phyloP scores from a whole-genome alignment of 1,140 invertebrate genomes.

The Trichonephila clavipes region DNA sequence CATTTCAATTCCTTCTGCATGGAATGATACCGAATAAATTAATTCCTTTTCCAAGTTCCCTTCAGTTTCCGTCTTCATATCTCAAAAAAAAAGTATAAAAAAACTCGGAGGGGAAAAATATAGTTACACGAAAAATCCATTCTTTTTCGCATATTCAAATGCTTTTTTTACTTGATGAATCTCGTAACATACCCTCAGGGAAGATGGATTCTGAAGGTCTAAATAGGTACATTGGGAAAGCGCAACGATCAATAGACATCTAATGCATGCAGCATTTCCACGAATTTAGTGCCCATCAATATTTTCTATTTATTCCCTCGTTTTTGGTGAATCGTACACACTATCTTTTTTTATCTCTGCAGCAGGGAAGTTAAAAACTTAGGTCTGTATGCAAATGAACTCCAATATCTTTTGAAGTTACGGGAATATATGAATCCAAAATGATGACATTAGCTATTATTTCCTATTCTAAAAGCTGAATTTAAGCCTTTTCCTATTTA shows the following conservation, averaged over 20 bases:
- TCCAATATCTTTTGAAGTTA: neutral
- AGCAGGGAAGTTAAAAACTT: neutral
- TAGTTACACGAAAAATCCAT: slow-evolving; percentile 7
- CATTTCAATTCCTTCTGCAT: neutral
- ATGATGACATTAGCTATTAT: neutral
- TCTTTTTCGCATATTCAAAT: slow-evolving; percentile 19
- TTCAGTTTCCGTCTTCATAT: neutral
- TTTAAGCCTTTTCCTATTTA: neutral
- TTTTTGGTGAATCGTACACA: neutral
- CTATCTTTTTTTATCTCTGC: neutral
- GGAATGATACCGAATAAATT: neutral
- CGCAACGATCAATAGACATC: slow-evolving; percentile 17
- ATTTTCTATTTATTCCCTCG: slow-evolving; percentile 25
- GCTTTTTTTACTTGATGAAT: neutral
- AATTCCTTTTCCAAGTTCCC: neutral
- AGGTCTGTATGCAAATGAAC: slow-evolving; percentile 26
- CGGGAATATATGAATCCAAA: neutral
- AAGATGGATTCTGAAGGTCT: neutral
- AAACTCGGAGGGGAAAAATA: neutral
- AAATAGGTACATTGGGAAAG: neutral
- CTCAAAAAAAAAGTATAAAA: neutral
- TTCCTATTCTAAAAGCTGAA: neutral
- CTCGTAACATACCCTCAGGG: neutral
- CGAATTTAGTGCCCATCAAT: slow-evolving; percentile 34
- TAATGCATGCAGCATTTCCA: neutral